phyloP scores from a whole-genome alignment of 2,797 vertebrate species.

The Buceros bicornis region DNA sequence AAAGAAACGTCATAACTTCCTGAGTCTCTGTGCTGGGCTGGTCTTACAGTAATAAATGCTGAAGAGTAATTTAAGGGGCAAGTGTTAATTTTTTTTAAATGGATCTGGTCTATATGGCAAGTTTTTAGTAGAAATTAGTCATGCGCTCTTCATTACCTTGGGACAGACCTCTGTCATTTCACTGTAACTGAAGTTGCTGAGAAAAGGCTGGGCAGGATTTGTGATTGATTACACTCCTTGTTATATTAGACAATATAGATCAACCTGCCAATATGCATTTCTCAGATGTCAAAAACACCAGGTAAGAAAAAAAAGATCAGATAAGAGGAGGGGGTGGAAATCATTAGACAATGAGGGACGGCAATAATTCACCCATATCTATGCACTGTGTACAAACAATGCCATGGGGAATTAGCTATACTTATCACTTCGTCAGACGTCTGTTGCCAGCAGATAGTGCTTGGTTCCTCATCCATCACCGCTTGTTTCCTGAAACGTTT shows the following conservation, averaged over 20 bases:
- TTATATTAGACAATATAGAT: constrained; percentile 82
- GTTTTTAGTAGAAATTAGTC: constrained; percentile 33
- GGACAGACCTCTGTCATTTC: neutral
- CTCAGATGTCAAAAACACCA: constrained; percentile 77
- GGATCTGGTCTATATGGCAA: neutral
- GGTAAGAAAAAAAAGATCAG: constrained; percentile 68
- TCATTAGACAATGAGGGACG: constrained; percentile 79
- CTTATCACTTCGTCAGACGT: constrained; percentile 74
- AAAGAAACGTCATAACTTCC: constrained; percentile 31
- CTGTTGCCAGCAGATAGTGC: constrained; percentile 45
- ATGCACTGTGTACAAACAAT: constrained; percentile 75
- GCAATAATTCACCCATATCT: constrained; percentile 81
- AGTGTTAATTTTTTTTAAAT: neutral
- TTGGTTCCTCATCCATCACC: neutral
- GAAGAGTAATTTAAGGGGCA: neutral
- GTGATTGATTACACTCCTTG: constrained; percentile 77
- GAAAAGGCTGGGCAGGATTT: constrained; percentile 61
- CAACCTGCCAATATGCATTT: constrained; percentile 85
- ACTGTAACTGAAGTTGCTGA: constrained; percentile 46
- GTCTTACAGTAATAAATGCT: neutral
- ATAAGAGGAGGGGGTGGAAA: constrained; percentile 63
- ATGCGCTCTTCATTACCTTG: neutral
- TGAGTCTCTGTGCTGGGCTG: neutral
- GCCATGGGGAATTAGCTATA: constrained; percentile 72
- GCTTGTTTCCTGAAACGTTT: constrained; percentile 61